Conservation (phyloP, 1,140 invertebrate genomes). For the Drosophila ambigua region DNA sequence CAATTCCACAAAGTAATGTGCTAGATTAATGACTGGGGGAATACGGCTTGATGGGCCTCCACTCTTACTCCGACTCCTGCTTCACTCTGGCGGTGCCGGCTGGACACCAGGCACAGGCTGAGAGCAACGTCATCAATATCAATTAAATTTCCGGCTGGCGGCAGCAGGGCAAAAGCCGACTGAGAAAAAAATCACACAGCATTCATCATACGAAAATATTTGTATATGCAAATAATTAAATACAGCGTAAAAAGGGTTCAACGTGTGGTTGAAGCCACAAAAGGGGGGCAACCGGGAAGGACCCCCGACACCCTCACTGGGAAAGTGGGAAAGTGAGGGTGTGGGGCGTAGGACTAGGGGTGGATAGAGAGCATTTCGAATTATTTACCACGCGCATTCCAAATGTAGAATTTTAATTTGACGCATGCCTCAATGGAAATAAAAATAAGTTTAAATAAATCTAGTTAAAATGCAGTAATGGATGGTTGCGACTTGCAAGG, state of each 20-base stretch:
- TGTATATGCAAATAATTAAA: conserved; percentile 56
- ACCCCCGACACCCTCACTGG: not conserved
- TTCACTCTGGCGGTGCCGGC: conserved; percentile 5
- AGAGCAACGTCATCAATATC: conserved; percentile 69
- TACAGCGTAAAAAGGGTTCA: conserved; percentile 43
- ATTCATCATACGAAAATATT: conserved; percentile 57
- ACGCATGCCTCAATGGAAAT: conserved; percentile 38
- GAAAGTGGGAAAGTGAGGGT: not conserved
- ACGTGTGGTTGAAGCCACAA: conserved; percentile 22
- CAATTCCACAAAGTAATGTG: conserved; percentile 38
- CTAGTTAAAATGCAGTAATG: not conserved
- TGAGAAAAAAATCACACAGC: conserved; percentile 32
- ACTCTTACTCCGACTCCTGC: not conserved
- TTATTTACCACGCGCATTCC: conserved; percentile 42
- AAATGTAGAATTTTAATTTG: conserved; percentile 51
- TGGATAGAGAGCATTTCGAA: conserved; percentile 25
- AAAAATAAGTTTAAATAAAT: conserved; percentile 43
- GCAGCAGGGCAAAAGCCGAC: conserved; percentile 24
- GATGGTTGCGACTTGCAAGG: not conserved
- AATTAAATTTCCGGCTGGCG: conserved; percentile 66
- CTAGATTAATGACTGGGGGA: conserved; percentile 58
- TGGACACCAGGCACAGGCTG: conserved; percentile 21
- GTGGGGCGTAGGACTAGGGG: not conserved
- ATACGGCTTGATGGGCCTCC: conserved; percentile 6
- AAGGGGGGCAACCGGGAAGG: not conserved